Evolutionary conservation across 2,888 invertebrate genomes (phyloP).

Genomic region (Loripinus fragilis): DNA sequence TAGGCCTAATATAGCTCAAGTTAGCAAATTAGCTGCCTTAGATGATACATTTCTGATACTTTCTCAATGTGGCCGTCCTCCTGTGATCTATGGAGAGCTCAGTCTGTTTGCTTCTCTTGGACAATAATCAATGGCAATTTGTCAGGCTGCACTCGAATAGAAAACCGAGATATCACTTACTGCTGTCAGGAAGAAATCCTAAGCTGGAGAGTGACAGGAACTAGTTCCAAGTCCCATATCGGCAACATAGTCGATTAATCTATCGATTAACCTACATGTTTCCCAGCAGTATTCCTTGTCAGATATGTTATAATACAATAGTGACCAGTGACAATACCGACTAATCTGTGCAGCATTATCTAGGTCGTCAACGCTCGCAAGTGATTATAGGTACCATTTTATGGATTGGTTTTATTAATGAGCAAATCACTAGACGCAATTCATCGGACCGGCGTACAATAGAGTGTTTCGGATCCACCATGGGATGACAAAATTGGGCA

Average conservation of each 20-base stretch:
- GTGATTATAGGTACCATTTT: not conserved
- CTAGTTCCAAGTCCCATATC: no score
- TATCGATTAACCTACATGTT: no score
- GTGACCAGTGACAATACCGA: not conserved
- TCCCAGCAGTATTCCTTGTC: no score
- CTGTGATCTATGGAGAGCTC: not conserved
- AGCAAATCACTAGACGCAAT: not conserved
- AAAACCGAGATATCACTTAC: slow-evolving; percentile 45
- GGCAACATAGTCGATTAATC: no score
- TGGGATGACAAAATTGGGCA: not conserved
- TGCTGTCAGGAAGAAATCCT: not conserved
- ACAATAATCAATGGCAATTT: slow-evolving; percentile 51
- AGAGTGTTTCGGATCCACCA: not conserved
- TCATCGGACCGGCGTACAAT: not conserved
- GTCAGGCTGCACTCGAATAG: slow-evolving; percentile 44
- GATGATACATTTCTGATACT: slow-evolving; percentile 12
- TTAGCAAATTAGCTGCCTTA: not conserved
- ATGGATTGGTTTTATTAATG: not conserved
- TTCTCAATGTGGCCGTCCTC: slow-evolving; percentile 6
- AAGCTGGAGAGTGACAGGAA: slow-evolving; percentile 3
- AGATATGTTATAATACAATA: no score
- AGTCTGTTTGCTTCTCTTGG: not conserved
- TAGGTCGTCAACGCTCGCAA: not conserved
- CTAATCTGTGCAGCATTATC: not conserved
- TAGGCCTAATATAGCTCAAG: slow-evolving; percentile 1